These are phyloP conservation scores for Gymnothorax reevesii DNA, from an alignment of 2,797 vertebrate species.

Conservation along the genomic window DNA sequence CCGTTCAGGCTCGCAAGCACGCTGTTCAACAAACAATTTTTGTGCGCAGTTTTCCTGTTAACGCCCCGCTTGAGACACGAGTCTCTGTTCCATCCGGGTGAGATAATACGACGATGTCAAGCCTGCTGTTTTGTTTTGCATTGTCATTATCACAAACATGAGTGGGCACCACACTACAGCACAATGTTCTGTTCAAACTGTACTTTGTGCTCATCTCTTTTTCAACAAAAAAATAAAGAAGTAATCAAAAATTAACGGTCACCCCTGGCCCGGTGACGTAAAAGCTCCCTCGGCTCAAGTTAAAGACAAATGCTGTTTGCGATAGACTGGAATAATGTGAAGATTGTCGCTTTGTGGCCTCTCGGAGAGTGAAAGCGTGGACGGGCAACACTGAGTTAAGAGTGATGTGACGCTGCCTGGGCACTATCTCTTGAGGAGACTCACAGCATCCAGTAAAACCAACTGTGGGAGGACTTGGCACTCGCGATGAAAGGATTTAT, in stretches of 20 bases:
- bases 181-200: conserved; percentile 34
- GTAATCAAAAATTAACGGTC: neutral
- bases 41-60: conserved; percentile 57
- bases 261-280: neutral
- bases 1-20: conserved; percentile 70
- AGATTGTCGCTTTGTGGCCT: conserved; percentile 57
- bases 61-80: conserved; percentile 19
- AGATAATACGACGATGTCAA: conserved; percentile 12
- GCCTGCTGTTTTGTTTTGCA: conserved; percentile 6
- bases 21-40: conserved; percentile 65
- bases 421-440: conserved; percentile 66
- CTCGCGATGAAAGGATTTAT: conserved; percentile 60
- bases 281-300: conserved; percentile 41
- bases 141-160: neutral
- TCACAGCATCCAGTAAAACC: conserved; percentile 68
- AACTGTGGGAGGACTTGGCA: conserved; percentile 67
- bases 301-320: conserved; percentile 48
- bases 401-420: conserved; percentile 60
- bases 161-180: neutral
- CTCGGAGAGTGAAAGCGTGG: conserved; percentile 46
- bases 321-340: conserved; percentile 52
- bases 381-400: conserved; percentile 53
- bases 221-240: neutral
- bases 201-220: neutral
- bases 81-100: conserved; percentile 22